phyloP scores from a whole-genome alignment of 2,888 invertebrate species.

The Drosophila dives region DNA sequence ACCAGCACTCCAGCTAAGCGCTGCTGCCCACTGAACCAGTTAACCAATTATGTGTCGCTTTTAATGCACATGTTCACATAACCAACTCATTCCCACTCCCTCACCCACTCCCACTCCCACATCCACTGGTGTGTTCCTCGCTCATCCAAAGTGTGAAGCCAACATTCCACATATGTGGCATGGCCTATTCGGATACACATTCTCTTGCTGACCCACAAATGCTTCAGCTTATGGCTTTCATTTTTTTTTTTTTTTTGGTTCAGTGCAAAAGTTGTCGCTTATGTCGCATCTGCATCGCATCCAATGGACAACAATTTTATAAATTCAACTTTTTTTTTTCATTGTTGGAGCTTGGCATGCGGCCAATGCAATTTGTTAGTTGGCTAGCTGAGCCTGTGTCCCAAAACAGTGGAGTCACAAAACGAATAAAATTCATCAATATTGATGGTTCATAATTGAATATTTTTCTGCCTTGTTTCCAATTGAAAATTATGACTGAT shows the following conservation, averaged over 20 bases:
- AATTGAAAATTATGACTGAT: not conserved
- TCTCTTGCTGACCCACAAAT: conserved; percentile 68
- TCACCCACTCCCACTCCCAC: not conserved
- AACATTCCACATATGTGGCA: not conserved
- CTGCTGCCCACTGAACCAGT: conserved; percentile 43
- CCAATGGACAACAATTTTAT: conserved; percentile 56
- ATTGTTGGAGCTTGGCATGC: conserved; percentile 44
- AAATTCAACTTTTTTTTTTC: conserved; percentile 18
- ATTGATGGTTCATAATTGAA: conserved; percentile 44
- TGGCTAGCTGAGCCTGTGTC: conserved; percentile 8
- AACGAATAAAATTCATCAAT: conserved; percentile 39
- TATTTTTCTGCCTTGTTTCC: not conserved
- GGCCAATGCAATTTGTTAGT: conserved; percentile 46
- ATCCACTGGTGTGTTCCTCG: not conserved
- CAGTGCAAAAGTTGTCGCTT: conserved; percentile 54
- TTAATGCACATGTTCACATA: not conserved
- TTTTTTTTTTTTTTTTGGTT: conserved; percentile 59
- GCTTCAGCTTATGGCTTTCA: conserved; percentile 66
- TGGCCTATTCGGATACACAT: conserved; percentile 13
- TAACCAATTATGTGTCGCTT: conserved; percentile 50
- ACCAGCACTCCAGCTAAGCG: conserved; percentile 1
- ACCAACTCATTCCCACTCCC: not conserved
- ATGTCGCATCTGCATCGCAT: conserved; percentile 48
- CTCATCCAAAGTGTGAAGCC: not conserved
- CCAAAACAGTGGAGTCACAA: conserved; percentile 39